Evolutionary conservation across 2,113 vertebrate species (phyloP).

Genomic region (Bettongia penicillata): DNA sequence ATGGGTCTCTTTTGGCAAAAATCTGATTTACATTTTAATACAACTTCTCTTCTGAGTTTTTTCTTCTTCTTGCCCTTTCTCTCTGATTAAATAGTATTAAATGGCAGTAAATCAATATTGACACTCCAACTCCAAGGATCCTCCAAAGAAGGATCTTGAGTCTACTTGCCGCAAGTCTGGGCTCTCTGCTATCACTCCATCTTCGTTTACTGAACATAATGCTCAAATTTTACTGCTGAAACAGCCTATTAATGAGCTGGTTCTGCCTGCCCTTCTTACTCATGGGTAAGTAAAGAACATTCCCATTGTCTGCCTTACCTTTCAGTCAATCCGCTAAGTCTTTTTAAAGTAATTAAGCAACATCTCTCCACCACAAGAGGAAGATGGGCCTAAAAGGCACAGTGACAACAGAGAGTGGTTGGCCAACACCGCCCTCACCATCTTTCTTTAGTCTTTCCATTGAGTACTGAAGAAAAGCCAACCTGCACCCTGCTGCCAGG

Average conservation of each 20-base stretch:
- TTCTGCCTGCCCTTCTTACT: not conserved
- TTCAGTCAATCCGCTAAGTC: not conserved
- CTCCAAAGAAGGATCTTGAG: not conserved
- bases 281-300: not conserved
- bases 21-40: not conserved
- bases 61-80: not conserved
- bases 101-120: not conserved
- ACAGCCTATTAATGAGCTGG: not conserved
- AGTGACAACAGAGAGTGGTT: not conserved
- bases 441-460: not conserved
- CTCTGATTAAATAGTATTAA: rapidly evolving
- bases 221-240: not conserved
- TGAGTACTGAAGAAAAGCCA: not conserved
- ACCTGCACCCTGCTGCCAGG: not conserved
- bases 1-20: not conserved
- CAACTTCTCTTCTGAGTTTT: not conserved
- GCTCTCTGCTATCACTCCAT: not conserved
- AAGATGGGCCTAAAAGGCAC: not conserved
- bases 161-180: not conserved
- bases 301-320: not conserved
- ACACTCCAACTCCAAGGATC: rapidly evolving
- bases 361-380: not conserved
- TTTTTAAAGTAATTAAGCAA: not conserved
- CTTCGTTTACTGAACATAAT: not conserved
- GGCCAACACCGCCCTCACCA: not conserved